A percentile compares a stretch with the other conserved stretches of the same genome.
Conservation (phyloP, 2,113 vertebrate genomes). For the Sphyrna mokarran region DNA sequence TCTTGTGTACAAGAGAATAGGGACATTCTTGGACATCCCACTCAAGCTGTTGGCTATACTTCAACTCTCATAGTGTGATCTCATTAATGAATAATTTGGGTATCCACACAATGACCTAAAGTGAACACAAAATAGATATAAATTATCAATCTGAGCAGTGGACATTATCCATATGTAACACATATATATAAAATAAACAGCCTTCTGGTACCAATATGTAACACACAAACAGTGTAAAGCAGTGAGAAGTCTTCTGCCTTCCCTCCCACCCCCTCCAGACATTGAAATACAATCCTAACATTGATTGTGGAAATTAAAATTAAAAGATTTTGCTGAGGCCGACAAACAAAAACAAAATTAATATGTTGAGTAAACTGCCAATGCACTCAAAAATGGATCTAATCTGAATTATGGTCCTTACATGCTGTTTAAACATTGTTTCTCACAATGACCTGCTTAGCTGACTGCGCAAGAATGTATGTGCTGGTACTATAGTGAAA, state of each 20-base stretch:
- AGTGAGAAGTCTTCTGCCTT: background rate
- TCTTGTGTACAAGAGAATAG: background rate
- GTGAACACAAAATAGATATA: background rate
- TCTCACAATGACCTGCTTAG: background rate
- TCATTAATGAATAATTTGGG: background rate
- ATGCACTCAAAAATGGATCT: background rate
- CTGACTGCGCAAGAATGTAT: background rate
- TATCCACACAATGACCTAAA: background rate
- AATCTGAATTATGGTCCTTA: background rate
- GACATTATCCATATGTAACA: background rate
- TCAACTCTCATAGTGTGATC: background rate
- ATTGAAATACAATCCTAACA: background rate
- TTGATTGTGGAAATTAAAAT: background rate
- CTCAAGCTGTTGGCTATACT: background rate
- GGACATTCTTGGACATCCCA: background rate
- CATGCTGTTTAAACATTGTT: background rate
- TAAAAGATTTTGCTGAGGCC: background rate
- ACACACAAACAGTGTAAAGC: background rate
- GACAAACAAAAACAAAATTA: background rate
- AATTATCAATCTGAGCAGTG: background rate
- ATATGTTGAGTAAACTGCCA: background rate
- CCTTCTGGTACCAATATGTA: background rate
- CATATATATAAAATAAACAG: background rate
- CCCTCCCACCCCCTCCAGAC: background rate
- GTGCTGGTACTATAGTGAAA: background rate